A percentile compares a stretch with the other conserved stretches of the same genome.
Evolutionary conservation across 2,888 invertebrate species (phyloP).

Genomic region (Adineta ricciae): DNA sequence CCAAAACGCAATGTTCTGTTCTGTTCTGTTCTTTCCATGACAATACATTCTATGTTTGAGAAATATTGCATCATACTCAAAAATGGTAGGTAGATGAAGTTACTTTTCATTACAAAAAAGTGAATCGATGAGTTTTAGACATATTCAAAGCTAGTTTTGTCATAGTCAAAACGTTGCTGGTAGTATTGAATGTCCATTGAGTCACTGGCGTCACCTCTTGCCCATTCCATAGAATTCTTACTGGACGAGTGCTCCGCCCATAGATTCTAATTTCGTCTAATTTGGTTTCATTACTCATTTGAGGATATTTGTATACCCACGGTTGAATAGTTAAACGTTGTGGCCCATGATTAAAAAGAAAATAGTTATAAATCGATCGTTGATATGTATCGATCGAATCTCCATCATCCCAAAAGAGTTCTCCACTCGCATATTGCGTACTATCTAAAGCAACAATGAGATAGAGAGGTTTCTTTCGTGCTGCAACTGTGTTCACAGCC

Average conservation of each 20-base stretch:
- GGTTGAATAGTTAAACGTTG: not conserved
- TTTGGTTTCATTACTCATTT: not conserved
- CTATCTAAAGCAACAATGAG: constrained; percentile 59
- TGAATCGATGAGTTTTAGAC: not conserved
- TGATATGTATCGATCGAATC: constrained; percentile 24
- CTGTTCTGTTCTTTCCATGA: no score
- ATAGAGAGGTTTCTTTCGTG: constrained; percentile 59
- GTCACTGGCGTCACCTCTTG: not conserved
- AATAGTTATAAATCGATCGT: constrained; percentile 14
- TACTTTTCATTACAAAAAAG: not conserved
- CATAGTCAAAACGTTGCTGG: not conserved
- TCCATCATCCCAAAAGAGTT: constrained; percentile 30
- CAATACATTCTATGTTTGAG: no score
- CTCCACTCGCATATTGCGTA: constrained; percentile 55
- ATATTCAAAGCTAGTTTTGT: not conserved
- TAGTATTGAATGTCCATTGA: not conserved
- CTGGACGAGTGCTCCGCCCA: not conserved
- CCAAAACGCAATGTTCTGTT: no score
- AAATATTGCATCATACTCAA: no score
- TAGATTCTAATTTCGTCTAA: constrained; percentile 23
- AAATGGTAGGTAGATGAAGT: no score
- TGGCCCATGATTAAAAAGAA: constrained; percentile 10
- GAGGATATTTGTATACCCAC: not conserved
- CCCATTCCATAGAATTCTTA: not conserved
- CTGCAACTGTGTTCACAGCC: constrained; percentile 35